Conservation (phyloP, 2,888 invertebrate genomes). For the Auanema freiburgensis region DNA sequence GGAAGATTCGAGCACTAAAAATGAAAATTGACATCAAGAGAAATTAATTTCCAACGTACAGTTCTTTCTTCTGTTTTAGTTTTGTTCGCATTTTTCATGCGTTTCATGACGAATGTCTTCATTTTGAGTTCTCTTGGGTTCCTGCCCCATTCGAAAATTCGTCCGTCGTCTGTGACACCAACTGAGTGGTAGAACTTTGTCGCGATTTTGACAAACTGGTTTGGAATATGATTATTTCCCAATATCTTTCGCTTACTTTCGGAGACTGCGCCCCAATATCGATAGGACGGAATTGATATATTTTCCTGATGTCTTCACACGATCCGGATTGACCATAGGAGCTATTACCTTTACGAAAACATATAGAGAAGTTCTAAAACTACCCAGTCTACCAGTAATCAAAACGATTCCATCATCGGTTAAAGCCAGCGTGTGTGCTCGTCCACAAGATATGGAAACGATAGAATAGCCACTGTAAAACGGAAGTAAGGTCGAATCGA, state of each 20-base stretch:
- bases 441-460: constrained; percentile 34
- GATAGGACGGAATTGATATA: constrained; percentile 27
- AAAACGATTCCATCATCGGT: constrained; percentile 31
- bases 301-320: constrained; percentile 41
- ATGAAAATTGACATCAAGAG: neutral
- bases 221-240: neutral
- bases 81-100: constrained; percentile 36
- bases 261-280: constrained; percentile 10
- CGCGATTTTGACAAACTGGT: constrained; percentile 25
- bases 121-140: constrained; percentile 57
- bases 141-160: constrained; percentile 53
- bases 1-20: constrained; percentile 22
- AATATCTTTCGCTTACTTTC: constrained; percentile 12
- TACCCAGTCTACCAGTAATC: constrained; percentile 14
- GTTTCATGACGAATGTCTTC: constrained; percentile 48
- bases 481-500: neutral
- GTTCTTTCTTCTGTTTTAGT: constrained; percentile 11
- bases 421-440: constrained; percentile 43
- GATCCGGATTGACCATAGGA: constrained; percentile 46
- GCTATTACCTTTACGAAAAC: constrained; percentile 32
- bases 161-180: constrained; percentile 41
- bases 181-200: constrained; percentile 55
- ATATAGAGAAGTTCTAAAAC: neutral
- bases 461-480: constrained; percentile 12
- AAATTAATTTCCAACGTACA: neutral